Conservation (phyloP, 1,140 invertebrate species). For the Caenorhabditis tropicalis region DNA sequence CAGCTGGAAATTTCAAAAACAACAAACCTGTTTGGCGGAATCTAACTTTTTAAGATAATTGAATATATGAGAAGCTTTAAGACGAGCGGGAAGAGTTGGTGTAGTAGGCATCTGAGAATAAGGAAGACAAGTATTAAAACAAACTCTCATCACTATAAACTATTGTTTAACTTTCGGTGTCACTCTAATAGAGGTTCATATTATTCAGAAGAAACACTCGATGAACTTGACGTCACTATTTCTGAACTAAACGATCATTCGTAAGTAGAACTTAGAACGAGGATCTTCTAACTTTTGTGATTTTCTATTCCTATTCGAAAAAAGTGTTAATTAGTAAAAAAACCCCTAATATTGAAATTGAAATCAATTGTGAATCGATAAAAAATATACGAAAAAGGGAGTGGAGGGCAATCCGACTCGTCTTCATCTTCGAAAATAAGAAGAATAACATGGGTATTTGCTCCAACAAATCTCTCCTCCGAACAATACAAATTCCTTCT, state of each 20-base stretch:
- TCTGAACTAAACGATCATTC: no score
- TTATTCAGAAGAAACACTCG: no score
- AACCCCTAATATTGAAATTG: background rate
- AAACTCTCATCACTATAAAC: no score
- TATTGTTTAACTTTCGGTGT: no score
- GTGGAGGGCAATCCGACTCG: background rate
- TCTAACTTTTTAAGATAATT: no score
- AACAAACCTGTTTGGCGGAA: conserved; percentile 28
- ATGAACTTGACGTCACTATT: no score
- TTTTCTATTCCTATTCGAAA: no score
- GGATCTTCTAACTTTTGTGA: no score
- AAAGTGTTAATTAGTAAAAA: no score
- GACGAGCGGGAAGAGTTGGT: background rate
- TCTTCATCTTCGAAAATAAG: background rate
- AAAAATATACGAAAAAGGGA: background rate
- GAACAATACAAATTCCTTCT: conserved; percentile 33
- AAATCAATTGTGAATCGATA: conserved; percentile 2
- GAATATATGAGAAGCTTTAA: background rate
- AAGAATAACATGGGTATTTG: background rate
- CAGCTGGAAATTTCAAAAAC: background rate
- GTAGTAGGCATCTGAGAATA: conserved; percentile 22
- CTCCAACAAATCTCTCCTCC: background rate
- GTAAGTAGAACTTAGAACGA: no score
- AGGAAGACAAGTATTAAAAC: background rate
- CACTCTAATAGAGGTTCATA: no score